phyloP scores from a whole-genome alignment of 2,113 vertebrate genomes.

The Peromyscus leucopus region DNA sequence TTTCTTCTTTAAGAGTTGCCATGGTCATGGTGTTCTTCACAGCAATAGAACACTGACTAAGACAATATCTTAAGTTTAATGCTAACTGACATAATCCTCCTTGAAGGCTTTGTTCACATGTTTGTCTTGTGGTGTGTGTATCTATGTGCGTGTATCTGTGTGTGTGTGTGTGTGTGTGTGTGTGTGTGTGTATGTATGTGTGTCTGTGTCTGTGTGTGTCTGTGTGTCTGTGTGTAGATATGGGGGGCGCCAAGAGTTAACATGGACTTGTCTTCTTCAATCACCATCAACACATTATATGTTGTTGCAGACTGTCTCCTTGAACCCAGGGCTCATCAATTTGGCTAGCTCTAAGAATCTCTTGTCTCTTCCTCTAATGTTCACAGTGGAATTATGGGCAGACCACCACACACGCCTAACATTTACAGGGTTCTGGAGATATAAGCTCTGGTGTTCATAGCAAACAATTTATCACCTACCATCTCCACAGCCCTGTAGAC shows the following conservation, averaged over 20 bases:
- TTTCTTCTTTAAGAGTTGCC: neutral
- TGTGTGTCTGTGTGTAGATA: neutral
- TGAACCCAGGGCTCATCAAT: neutral
- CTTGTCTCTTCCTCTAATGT: neutral
- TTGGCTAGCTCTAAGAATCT: neutral
- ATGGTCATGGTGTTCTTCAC: neutral
- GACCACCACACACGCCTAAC: too few species aligned
- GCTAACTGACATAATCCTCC: neutral
- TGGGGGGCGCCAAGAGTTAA: neutral
- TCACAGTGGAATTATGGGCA: neutral
- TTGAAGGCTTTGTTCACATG: neutral
- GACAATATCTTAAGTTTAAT: neutral
- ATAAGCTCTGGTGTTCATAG: neutral
- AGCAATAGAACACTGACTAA: neutral
- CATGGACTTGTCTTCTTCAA: neutral
- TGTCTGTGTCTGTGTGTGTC: neutral
- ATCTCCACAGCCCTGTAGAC: neutral
- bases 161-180: neutral
- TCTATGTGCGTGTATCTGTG: neutral
- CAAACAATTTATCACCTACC: neutral
- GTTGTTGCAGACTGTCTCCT: too few species aligned
- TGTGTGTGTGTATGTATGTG: neutral
- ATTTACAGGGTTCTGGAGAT: neutral
- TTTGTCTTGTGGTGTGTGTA: neutral
- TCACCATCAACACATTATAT: neutral